Conservation (phyloP, 1,140 invertebrate species). For the Euura lappo region DNA sequence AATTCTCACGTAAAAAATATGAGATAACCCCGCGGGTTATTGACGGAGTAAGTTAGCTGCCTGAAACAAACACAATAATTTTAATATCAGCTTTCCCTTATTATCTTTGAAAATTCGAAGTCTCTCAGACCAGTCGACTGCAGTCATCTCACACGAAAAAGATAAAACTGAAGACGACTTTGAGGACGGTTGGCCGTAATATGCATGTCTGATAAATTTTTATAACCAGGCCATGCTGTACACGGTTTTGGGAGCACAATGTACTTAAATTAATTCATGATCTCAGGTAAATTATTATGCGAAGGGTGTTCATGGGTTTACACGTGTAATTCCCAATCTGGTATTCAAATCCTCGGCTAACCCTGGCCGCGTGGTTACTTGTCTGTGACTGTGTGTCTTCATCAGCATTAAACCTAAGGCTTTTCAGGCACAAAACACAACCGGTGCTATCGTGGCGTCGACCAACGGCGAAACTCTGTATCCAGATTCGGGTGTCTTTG, state of each 20-base stretch:
- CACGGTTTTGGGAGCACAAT: neutral
- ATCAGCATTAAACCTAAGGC: constrained; percentile 14
- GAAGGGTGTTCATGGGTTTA: constrained; percentile 14
- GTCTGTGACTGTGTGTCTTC: constrained; percentile 12
- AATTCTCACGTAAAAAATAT: neutral
- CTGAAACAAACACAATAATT: too few relatives aligned
- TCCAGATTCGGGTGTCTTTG: too few relatives aligned
- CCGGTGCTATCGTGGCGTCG: neutral
- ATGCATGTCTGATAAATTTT: too few relatives aligned
- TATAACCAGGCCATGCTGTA: neutral
- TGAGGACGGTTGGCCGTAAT: too few relatives aligned
- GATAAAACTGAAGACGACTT: too few relatives aligned
- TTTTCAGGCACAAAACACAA: neutral
- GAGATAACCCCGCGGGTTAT: too few relatives aligned
- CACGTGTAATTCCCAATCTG: constrained; percentile 16
- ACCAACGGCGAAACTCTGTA: neutral
- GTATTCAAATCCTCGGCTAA: constrained; percentile 14
- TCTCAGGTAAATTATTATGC: constrained; percentile 13
- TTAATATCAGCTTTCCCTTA: neutral
- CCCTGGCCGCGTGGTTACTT: neutral
- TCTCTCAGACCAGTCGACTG: neutral
- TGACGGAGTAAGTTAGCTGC: too few relatives aligned
- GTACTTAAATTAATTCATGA: constrained; percentile 15
- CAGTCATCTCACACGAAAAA: neutral
- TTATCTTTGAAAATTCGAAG: neutral